phyloP scores from a whole-genome alignment of 2,888 invertebrate genomes.

The Andrena bicolor region DNA sequence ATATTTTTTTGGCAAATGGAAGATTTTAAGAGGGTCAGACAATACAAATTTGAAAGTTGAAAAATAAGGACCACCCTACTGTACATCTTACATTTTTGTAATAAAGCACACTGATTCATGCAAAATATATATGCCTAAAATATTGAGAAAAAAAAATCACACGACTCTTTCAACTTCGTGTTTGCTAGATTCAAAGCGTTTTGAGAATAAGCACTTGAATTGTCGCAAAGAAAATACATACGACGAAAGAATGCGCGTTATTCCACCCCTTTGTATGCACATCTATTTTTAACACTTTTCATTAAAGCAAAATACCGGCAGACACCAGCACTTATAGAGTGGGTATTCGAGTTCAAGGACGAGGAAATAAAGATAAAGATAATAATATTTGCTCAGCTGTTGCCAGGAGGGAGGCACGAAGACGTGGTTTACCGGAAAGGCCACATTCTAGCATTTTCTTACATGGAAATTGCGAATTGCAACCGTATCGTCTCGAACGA shows the following conservation, averaged over 20 bases:
- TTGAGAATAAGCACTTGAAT: no score
- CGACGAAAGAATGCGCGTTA: neutral
- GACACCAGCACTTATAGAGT: neutral
- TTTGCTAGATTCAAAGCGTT: neutral
- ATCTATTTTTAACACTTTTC: conserved; percentile 6
- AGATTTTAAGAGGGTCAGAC: no score
- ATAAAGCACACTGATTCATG: no score
- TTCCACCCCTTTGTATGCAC: neutral
- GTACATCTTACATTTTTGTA: no score
- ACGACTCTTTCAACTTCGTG: neutral
- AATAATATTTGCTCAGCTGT: conserved; percentile 62
- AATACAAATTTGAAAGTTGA: no score
- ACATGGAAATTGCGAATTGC: conserved; percentile 31
- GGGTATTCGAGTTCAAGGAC: conserved; percentile 55
- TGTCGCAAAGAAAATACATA: neutral
- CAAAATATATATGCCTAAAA: neutral
- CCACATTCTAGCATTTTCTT: conserved; percentile 44
- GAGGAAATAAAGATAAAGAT: conserved; percentile 55
- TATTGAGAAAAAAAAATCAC: neutral
- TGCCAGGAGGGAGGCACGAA: conserved; percentile 20
- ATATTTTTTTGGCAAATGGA: no score
- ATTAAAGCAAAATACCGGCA: conserved; percentile 12
- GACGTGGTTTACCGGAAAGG: conserved; percentile 33
- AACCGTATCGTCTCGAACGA: neutral
- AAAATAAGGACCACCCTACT: no score